Base-by-base conservation (phyloP, 1,140 invertebrate species). In the Drosophila cardini region DNA sequence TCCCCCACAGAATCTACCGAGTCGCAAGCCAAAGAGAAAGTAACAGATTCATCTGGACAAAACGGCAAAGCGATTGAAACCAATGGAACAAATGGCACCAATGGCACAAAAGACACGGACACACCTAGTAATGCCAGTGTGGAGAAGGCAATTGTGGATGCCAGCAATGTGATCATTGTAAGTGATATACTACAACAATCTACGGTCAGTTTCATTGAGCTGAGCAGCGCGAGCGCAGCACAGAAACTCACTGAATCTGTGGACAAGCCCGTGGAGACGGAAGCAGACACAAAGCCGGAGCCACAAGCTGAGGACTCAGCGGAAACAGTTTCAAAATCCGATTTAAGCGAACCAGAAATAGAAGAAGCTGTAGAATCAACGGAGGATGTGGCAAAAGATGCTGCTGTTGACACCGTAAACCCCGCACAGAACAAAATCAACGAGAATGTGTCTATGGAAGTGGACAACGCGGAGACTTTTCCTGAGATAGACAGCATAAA, bases 121-220 rank as follows among this genome's bases (percentile, higher is more conserved):
- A 6, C 4, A 42, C 36, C 9, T 4, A 38, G 36, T 11, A 38
- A 38, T 11, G 48, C 52, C n/a, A 18, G 52, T 6, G 16, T 15
- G 18, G 36, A 26, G 8, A 34, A 57, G 5, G 2, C 21, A 3
- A n/a, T 48, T 30, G 43, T 48, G 2, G 26, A 46, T 10, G 56
- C 65, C 18, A 53, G 53, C 10, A 68, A 69, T 43, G 79, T 91
- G 1, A 57, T 91, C 0, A 72, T 78, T 38, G 74, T 91, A 2
- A 89, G 77, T 34, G 86, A 91, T 55, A 72, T 90, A 9, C 58
- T 91, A 8, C 74, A 89, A 36, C 82, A 91, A 68, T 91, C 90
- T 0, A 42, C 76, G 4, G 78, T 55, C 18, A 78, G 82, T 53
- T 91, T 76, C 2, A 76, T 91, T 48, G 71, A 91, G n/a, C 32